These are phyloP conservation scores for Stegodyphus mimosarum DNA, from an alignment of 1,140 invertebrate genomes.

Conservation along the genomic window DNA sequence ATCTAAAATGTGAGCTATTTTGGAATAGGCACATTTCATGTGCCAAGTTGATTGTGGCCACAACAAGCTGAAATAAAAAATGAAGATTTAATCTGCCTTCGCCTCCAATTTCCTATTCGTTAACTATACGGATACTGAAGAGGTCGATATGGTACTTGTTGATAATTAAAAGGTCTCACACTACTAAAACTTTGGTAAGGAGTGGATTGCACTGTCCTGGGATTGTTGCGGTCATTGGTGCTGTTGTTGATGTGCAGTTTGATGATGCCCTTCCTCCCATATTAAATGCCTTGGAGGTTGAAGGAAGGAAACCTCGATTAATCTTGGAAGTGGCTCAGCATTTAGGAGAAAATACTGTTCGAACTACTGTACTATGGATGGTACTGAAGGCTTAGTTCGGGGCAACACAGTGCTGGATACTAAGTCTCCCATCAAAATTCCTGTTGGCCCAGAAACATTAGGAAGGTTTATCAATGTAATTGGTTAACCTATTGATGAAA, in stretches of 20 bases:
- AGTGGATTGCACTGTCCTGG: too few species aligned
- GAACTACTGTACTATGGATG: conserved; percentile 99
- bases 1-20: too few species aligned
- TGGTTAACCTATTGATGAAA: conserved; percentile 98
- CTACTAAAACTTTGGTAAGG: too few species aligned
- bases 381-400: conserved; percentile 96
- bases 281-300: conserved; percentile 96
- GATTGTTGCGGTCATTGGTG: conserved; percentile 98
- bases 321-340: conserved; percentile 90
- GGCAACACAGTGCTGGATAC: conserved; percentile 91
- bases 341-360: conserved; percentile 92
- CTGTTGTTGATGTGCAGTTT: conserved; percentile 99
- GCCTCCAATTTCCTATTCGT: too few species aligned
- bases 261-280: conserved; percentile 96
- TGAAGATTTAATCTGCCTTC: too few species aligned
- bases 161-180: too few species aligned
- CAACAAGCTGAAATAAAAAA: too few species aligned
- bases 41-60: too few species aligned
- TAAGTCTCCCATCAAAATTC: conserved; percentile 96
- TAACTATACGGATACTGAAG: too few species aligned
- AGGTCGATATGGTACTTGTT: too few species aligned
- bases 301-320: conserved; percentile 79
- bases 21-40: too few species aligned
- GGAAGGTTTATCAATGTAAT: conserved; percentile 99
- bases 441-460: conserved; percentile 94